Evolutionary conservation across 2,888 invertebrate genomes (phyloP), one percentile per base, ranked within the genome.

Genomic region (Agrochola lychnidis): DNA sequence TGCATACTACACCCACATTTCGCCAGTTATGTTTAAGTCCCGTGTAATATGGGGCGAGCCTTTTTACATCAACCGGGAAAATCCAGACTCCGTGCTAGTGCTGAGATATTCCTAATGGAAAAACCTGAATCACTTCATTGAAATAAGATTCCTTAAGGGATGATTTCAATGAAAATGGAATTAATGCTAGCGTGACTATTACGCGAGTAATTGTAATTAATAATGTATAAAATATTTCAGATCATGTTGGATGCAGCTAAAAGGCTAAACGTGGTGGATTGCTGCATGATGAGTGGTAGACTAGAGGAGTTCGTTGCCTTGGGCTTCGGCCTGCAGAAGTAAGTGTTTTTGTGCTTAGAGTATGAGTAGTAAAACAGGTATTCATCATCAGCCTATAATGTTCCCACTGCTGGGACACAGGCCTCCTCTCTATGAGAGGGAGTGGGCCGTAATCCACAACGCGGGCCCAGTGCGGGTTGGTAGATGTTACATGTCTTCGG

Each of bases 201-300:
- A 48, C 4, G 16, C 14, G 5, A 48, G 14, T 48, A 48, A 42
- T 48, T 48, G 16, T 48, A 45, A 42, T 48, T 48, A n/a, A 57
- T 57, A 14, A 57, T 57, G 14, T 30, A 16, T 36, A 53, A 36
- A 53, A 30, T 53, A 51, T 90, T 89, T 66, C 94, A 98, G 98
- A 98, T 98, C 63, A 99, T 99, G 99, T 91, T 97, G 66, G 99
- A 99, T 81, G 98, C 98, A 3, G 97, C 98, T 25, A 98, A 98
- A 91, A 97, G 97, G 82, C 97, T 98, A 0, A 97, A 97, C 87
- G 99, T 99, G 16, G 97, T 98, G 62, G 97, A 98, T 62, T 98
- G 98, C 88, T 99, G 99, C 91, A 97, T 97, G 59, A 97, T 98
- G 0, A 91, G 97, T 61, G 99, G 98, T 64, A 97, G 99, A 73